phyloP scores from a whole-genome alignment of 2,797 vertebrate genomes.

The Columba guinea region DNA sequence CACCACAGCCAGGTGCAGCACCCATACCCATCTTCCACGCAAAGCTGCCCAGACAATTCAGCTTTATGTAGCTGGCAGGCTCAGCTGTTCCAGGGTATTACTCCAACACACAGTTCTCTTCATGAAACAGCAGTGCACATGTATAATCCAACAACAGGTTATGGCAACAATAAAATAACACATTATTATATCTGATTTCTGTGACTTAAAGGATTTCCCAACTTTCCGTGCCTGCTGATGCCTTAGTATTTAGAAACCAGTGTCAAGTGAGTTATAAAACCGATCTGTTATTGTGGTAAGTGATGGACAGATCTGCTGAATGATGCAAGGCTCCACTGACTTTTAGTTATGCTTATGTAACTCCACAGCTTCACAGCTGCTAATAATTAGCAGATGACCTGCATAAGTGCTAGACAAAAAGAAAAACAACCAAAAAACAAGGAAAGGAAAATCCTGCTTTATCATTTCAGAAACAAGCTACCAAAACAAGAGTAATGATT shows the following conservation, averaged over 20 bases:
- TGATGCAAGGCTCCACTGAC: slow-evolving; percentile 62
- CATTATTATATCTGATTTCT: slow-evolving; percentile 21
- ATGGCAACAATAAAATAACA: background rate
- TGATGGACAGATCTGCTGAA: slow-evolving; percentile 25
- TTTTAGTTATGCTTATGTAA: slow-evolving; percentile 71
- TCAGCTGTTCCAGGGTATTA: slow-evolving; percentile 29
- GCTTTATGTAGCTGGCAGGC: background rate
- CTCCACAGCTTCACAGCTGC: slow-evolving; percentile 70
- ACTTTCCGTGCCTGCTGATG: slow-evolving; percentile 26
- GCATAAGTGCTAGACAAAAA: slow-evolving; percentile 36
- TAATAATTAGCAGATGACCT: slow-evolving; percentile 73
- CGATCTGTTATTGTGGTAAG: slow-evolving; percentile 36
- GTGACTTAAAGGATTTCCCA: slow-evolving; percentile 36
- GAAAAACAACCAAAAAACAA: background rate
- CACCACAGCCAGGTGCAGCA: background rate
- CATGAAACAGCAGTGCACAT: background rate
- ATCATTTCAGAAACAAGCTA: slow-evolving; percentile 57
- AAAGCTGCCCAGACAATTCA: slow-evolving; percentile 26
- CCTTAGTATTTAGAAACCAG: background rate
- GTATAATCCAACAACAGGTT: background rate
- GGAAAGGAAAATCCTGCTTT: slow-evolving; percentile 16
- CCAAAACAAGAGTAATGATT: background rate
- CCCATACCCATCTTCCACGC: background rate
- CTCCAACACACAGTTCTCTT: background rate
- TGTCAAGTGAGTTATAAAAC: slow-evolving; percentile 53